Evolutionary conservation across 53 echinoderm and acorn worm species (phyloP), one percentile per base, ranked within the genome.

Genomic region (Crossaster papposus): DNA sequence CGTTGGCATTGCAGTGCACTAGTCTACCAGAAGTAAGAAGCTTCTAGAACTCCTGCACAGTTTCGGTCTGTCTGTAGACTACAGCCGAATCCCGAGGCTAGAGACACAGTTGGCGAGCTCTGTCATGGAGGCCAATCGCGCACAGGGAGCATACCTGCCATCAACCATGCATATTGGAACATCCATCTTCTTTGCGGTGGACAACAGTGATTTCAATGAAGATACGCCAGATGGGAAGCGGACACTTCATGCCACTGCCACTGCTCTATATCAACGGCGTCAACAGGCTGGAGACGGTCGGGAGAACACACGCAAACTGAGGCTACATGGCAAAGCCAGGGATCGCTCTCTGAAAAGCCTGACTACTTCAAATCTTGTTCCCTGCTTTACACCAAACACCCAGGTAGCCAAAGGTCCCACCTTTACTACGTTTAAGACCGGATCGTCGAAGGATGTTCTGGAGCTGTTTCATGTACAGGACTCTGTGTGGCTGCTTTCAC

Each of bases 191-290:
- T 89, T 89, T 81, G 80, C 89, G 28, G 26, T 81, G 35, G 90
- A 90, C 54, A 90, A 90, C 32, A 31, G 52, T 81, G 90, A 90
- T 58, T 90, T 90, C 72, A 50, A 37, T 44, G 90, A 90, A 81
- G 90, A 90, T n/a, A 90, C 90, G 17, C 82, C 90, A 0, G 81
- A 90, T 73, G 89, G 89, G 35, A 89, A 80, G 36, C 9, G 34
- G 24, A 89, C 89, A 24, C 36, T 33, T n/a, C n/a, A n/a, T 54
- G 77, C 88, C 30, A 88, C 88, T 26, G 88, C 88, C 4, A 88
- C 51, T 18, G 77, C 53, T 11, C 33, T 88, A 1, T 88, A 36
- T 52, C 88, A 88, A 53, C 13, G 34, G 22, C 34, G 24, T 18
- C 14, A 20, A 18, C 32, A 54, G 33, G 24, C 79, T 12, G 79